Conservation (phyloP, 92 coral and sea anemone genomes). For the Porites divaricata region DNA sequence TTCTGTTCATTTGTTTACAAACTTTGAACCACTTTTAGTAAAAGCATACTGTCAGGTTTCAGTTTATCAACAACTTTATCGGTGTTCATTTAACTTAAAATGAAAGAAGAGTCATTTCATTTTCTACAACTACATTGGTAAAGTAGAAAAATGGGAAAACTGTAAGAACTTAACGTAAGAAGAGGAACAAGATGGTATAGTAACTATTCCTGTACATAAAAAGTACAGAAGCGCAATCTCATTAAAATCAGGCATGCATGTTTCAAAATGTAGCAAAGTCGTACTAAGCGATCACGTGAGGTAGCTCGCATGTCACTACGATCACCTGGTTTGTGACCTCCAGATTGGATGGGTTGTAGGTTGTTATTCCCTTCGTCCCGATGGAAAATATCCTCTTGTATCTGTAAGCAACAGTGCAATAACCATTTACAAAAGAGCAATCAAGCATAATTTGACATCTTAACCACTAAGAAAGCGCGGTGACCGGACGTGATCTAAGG, state of each 20-base stretch:
- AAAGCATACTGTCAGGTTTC: too few species aligned
- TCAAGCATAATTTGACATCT: neutral
- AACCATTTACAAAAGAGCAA: conserved; percentile 11
- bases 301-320: neutral
- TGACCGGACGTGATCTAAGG: neutral
- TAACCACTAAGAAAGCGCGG: neutral
- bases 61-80: too few species aligned
- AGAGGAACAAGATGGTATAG: too few species aligned
- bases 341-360: conserved; percentile 90
- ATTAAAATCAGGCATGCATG: neutral
- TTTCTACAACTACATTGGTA: too few species aligned
- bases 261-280: neutral
- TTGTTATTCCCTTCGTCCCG: conserved; percentile 96
- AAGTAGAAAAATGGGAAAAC: too few species aligned
- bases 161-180: too few species aligned
- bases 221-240: neutral
- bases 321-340: conserved; percentile 97
- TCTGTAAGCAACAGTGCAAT: conserved; percentile 56
- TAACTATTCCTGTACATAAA: too few species aligned
- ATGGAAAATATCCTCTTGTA: conserved; percentile 97
- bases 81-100: too few species aligned
- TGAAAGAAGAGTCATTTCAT: too few species aligned
- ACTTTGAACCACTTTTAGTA: too few species aligned
- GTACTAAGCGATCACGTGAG: too few species aligned
- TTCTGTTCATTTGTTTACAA: too few species aligned